A percentile compares a stretch with the other conserved stretches of the same genome.
These are phyloP conservation scores for Orchestia grillus DNA, from an alignment of 1,140 invertebrate genomes.

Conservation along the genomic window DNA sequence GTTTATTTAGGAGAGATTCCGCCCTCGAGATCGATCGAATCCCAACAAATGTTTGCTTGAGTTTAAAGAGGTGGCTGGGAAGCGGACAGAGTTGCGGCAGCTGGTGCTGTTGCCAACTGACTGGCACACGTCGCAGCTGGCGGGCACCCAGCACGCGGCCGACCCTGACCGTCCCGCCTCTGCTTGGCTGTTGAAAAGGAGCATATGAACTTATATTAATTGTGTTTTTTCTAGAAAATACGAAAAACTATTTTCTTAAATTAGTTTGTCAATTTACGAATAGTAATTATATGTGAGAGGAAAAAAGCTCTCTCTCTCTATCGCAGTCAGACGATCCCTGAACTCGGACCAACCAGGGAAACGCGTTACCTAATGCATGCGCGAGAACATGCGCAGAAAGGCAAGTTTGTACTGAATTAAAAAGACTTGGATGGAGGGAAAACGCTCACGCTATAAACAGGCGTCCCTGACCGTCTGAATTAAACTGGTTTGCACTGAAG, in stretches of 20 bases:
- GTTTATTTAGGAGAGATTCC: neutral
- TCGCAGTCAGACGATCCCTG: neutral
- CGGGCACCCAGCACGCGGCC: neutral
- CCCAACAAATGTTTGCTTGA: neutral
- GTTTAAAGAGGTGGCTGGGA: neutral
- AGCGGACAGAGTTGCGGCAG: constrained; percentile 1
- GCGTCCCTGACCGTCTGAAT: neutral
- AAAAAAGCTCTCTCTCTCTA: no score
- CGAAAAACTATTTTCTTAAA: no score
- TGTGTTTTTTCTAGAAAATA: no score
- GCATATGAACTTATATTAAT: no score
- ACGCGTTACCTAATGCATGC: neutral
- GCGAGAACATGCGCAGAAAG: neutral
- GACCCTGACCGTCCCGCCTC: neutral
- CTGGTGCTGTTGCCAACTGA: constrained; percentile 36
- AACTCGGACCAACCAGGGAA: neutral
- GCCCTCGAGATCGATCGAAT: neutral
- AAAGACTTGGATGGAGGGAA: neutral
- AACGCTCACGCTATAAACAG: neutral
- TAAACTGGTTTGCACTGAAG: neutral
- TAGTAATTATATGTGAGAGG: no score
- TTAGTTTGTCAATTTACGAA: no score
- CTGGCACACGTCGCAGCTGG: neutral
- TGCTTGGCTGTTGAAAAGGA: neutral
- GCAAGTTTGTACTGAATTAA: neutral